A percentile compares a stretch with the other conserved stretches of the same genome.
phyloP scores from a whole-genome alignment of 2,888 invertebrate species.

The Portevinia maculata region DNA sequence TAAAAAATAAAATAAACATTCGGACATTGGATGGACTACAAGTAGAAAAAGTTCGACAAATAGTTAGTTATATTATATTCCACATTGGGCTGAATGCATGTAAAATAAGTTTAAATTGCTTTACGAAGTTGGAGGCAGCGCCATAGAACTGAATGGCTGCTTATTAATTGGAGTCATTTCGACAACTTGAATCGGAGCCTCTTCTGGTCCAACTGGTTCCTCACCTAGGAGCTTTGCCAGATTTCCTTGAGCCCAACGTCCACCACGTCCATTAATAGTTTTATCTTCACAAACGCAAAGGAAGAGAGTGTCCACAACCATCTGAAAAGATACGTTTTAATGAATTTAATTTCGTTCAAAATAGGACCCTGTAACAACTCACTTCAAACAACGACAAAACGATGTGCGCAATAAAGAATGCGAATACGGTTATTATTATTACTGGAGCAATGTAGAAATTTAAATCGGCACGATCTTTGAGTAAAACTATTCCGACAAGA shows the following conservation, averaged over 20 bases:
- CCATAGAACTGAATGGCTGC: slow-evolving; percentile 80
- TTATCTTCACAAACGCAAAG: slow-evolving; percentile 97
- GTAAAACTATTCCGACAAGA: slow-evolving; percentile 89
- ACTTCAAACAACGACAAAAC: slow-evolving; percentile 97
- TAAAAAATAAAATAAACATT: slow-evolving; percentile 38
- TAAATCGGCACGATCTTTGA: slow-evolving; percentile 88
- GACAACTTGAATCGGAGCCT: slow-evolving; percentile 82
- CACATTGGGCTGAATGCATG: slow-evolving; percentile 31
- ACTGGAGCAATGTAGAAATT: slow-evolving; percentile 94
- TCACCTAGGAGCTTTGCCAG: slow-evolving; percentile 85
- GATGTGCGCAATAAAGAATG: slow-evolving; percentile 96
- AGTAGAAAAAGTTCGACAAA: slow-evolving; percentile 5
- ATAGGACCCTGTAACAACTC: too few relatives aligned
- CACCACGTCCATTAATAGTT: slow-evolving; percentile 90
- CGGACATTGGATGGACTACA: slow-evolving; percentile 50
- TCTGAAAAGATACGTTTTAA: slow-evolving; percentile 84
- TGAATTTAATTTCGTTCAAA: background rate
- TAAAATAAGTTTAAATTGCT: background rate
- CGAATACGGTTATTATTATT: slow-evolving; percentile 91
- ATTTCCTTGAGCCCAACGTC: slow-evolving; percentile 86
- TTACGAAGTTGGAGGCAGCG: slow-evolving; percentile 47
- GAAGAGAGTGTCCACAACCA: slow-evolving; percentile 96
- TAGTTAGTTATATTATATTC: slow-evolving; percentile 3
- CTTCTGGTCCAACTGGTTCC: slow-evolving; percentile 81
- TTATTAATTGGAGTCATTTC: slow-evolving; percentile 83